Evolutionary conservation across 2,888 invertebrate genomes (phyloP), one percentile per base, ranked within the genome.

Genomic region (Erannis defoliaria): DNA sequence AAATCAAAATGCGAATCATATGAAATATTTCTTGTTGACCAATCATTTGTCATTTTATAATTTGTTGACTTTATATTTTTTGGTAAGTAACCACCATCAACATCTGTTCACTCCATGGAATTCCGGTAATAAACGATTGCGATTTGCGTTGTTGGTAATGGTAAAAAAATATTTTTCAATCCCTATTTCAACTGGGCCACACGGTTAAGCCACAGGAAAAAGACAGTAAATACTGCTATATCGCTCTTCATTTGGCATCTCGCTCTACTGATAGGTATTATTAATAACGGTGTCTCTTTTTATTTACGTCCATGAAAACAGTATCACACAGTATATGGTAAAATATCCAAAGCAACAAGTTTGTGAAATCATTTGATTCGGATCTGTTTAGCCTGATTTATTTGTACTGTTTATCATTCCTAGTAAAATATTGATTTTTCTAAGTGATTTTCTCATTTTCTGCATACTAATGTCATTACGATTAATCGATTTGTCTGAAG

Each of bases 301-400:
- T 89, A 82, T 89, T 89, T 88, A 87, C 85, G 84, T 85, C 84
- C 84, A 85, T 85, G 86, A 87, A 57, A 88, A 85, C 81, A 77
- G 81, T 83, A 79, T 74, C 78, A 51, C 62, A 71, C 66, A 90
- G 90, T 86, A 88, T 73, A 90, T 48, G 78, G 55, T 51, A 67
- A 78, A 81, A 72, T 63, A 56, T 45, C 45, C 75, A 82, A 88
- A 26, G 6, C 73, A 55, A 66, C 54, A 26, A 9, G 37, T 8
- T 29, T 21, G 1, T 5, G 16, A 23, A 21, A 46, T 16, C 8
- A 29, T 19, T 43, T 40, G 12, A 12, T 26, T 45, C 14, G n/a
- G 18, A n/a, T 18, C 19, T 45, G 26, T 29, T 29, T 6, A 1
- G 3, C 16, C 12, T 5, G 9, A 1, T 21, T 6, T 42, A 1